Base-by-base conservation (phyloP, 2,113 vertebrate genomes). In the Zosterops borbonicus region DNA sequence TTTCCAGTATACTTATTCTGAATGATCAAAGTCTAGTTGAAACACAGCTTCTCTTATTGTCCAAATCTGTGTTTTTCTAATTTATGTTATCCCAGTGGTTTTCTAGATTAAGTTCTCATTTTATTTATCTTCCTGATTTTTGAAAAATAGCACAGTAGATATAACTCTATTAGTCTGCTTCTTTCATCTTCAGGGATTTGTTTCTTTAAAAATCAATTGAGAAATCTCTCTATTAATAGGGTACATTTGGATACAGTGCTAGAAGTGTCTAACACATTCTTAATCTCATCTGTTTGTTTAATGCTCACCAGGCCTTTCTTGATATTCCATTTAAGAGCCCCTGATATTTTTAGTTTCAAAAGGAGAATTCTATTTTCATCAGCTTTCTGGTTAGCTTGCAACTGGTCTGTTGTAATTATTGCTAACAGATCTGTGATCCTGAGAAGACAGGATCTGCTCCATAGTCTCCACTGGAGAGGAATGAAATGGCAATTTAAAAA, bases 211-310 rank as follows among this genome's bases (percentile, higher is more conserved):
- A 93, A 71, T 47, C 8, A 86, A 33, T 27, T 83, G 64, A 89
- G 88, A 92, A 86, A 46, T 81, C 44, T 63, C 55, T 55, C 52
- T 96, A 46, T 90, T 96, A 92, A 96, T 83, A 92, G 82, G 17
- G 24, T 70, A 16, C 79, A 68, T 92, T 90, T 90, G 47, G 84
- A 89, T 85, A 71, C 71, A 94, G 87, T 86, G 95, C 75, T 95
- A 0, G 68, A 68, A 84, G 17, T 49, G 82, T 90, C 85, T 95
- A 59, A 79, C 87, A 92, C 93, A 27, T 92, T 94, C 59, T 37
- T 80, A 47, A 6, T 90, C 67, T 91, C 75, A 67, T 83, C 87
- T 94, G 78, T 93, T 90, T 93, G 82, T 92, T 92, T 93, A 88
- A 76, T 90, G 52, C 56, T 96, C 44, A 71, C 79, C 60, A 70